Evolutionary conservation across 2,888 invertebrate species (phyloP), one percentile per base, ranked within the genome.

Genomic region (Cenopis cana): DNA sequence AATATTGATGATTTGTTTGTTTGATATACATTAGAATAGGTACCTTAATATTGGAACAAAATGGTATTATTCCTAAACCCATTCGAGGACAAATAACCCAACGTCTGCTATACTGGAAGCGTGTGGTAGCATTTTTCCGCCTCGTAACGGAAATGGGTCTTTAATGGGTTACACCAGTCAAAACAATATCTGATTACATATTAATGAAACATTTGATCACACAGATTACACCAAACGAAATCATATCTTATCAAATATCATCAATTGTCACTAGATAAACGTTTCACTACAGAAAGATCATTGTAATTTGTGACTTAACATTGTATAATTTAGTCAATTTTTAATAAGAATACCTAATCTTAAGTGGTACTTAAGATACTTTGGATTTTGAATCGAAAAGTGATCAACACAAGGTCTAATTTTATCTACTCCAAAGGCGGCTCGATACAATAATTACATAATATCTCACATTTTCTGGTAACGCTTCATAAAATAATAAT

Each of bases 391-490:
- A 66, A 70, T 59, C 46, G 41, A 54, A 54, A 20, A 6, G 46
- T 70, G 24, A 66, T 66, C 12, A 59, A 33, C 33, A 33, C 20
- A 65, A 29, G 69, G 62, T 70, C 54, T 54, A 54, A 65, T 49
- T 50, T 46, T 20, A 29, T 50, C 50, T 54, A 56, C 46, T 29
- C 61, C 66, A 67, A 71, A 67, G 66, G 55, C 55, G 71, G 55
- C 49, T 52, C 14, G 60, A 57, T 49, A 29, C 36, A 50, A 62
- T 62, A 55, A 55, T 71, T 61, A 67, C 36, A 66, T 73, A 73
- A 46, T 62, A 75, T 75, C 73, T 75, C 68, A 73, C 74, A 76
- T 66, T 72, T 73, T 73, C 73, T 73, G 79, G 79, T 79, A 77
- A 80, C 79, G 73, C 66, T 66, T 74, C 64, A 46, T 70, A 73